Evolutionary conservation across 2,888 invertebrate species (phyloP).

Genomic region (Icerya purchasi): DNA sequence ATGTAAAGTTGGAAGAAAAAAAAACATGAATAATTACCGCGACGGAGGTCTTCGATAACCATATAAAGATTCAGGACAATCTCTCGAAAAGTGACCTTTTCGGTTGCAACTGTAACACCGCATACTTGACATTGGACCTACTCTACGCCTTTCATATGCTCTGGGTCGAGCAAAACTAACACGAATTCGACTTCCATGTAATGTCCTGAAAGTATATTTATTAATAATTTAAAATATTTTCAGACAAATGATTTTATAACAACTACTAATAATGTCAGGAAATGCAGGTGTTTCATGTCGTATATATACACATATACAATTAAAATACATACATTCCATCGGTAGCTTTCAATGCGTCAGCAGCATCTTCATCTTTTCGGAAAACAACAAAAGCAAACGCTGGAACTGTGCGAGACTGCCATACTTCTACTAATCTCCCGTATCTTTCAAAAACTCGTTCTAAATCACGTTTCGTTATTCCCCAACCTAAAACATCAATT

Average conservation of each 20-base stretch:
- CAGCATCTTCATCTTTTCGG: slow-evolving; percentile 16
- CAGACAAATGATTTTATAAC: too few species aligned
- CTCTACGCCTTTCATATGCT: slow-evolving; percentile 15
- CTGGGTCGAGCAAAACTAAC: slow-evolving; percentile 17
- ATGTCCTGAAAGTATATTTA: slow-evolving; percentile 12
- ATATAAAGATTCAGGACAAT: slow-evolving; percentile 16
- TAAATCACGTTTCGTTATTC: slow-evolving; percentile 16
- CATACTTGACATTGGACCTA: slow-evolving; percentile 14
- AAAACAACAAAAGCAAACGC: slow-evolving; percentile 17
- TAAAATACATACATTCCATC: slow-evolving; percentile 15
- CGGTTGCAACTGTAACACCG: slow-evolving; percentile 17
- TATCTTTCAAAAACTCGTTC: slow-evolving; percentile 16
- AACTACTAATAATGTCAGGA: too few species aligned
- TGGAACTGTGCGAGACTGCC: slow-evolving; percentile 17
- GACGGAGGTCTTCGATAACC: slow-evolving; percentile 15
- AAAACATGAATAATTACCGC: slow-evolving; percentile 2
- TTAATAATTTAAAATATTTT: too few species aligned
- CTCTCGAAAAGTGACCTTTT: slow-evolving; percentile 16
- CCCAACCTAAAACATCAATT: slow-evolving; percentile 13
- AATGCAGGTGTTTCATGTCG: too few species aligned
- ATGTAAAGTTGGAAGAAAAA: background rate
- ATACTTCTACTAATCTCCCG: slow-evolving; percentile 16
- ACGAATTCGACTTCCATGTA: slow-evolving; percentile 16
- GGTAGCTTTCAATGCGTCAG: slow-evolving; percentile 16
- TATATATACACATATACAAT: too few species aligned